A percentile compares a stretch with the other conserved stretches of the same genome.
Evolutionary conservation across 1,140 invertebrate species (phyloP).

Genomic region (Epicauta chinensis): DNA sequence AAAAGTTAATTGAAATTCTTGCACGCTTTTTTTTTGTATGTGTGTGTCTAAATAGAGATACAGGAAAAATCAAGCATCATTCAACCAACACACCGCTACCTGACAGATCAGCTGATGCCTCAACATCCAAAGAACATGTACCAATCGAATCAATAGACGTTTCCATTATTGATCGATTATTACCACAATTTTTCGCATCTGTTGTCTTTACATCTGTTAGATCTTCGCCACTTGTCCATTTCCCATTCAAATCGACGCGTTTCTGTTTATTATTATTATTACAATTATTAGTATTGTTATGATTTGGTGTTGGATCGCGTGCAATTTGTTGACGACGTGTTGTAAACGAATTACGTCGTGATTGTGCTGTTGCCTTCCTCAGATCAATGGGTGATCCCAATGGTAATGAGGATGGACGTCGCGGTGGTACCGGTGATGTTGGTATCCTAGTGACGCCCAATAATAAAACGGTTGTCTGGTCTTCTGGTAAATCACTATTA

Average conservation of each 20-base stretch:
- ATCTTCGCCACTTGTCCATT: background rate
- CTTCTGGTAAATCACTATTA: constrained; percentile 40
- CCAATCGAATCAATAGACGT: constrained; percentile 68
- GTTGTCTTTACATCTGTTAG: too few species aligned
- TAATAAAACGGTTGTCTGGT: constrained; percentile 37
- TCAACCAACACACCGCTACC: constrained; percentile 48
- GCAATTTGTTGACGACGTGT: constrained; percentile 4
- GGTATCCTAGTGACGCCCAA: constrained; percentile 39
- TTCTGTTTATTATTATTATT: background rate
- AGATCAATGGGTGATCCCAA: constrained; percentile 8
- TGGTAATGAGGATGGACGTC: constrained; percentile 37
- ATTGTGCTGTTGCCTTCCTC: constrained; percentile 1
- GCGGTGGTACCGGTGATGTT: constrained; percentile 32
- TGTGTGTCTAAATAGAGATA: background rate
- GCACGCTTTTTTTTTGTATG: background rate
- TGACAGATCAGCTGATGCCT: constrained; percentile 71
- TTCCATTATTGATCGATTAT: constrained; percentile 47
- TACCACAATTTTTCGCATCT: background rate
- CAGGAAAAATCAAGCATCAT: background rate
- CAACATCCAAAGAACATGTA: constrained; percentile 75
- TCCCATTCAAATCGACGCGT: constrained; percentile 7
- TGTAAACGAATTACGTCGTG: constrained; percentile 11
- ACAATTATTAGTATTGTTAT: constrained; percentile 11
- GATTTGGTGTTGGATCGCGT: constrained; percentile 20
- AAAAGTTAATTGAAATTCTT: background rate